A percentile compares a stretch with the other conserved stretches of the same genome.
Evolutionary conservation across 2,113 vertebrate genomes (phyloP).

Genomic region (Dunckerocampus dactyliophorus): DNA sequence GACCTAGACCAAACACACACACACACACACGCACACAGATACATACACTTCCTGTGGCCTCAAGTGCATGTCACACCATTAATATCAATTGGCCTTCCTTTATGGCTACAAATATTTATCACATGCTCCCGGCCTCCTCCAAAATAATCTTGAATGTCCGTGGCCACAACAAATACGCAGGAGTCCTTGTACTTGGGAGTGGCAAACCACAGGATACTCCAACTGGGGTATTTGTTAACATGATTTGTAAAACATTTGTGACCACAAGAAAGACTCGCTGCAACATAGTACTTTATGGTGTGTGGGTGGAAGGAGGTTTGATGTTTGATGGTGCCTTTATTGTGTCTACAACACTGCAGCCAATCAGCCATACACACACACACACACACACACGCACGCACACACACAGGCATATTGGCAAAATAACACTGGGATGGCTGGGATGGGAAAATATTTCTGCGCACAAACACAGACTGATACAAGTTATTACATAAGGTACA

Average conservation of each 20-base stretch:
- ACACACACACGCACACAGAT: conserved; percentile 26
- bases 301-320: conserved; percentile 41
- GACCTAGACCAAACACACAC: conserved; percentile 54
- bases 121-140: conserved; percentile 50
- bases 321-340: conserved; percentile 58
- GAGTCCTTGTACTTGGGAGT: conserved; percentile 41
- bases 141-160: conserved; percentile 39
- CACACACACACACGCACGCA: background rate
- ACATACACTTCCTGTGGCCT: conserved; percentile 48
- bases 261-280: conserved; percentile 26
- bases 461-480: background rate
- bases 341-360: conserved; percentile 57
- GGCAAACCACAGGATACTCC: conserved; percentile 48
- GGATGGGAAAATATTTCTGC: conserved; percentile 1
- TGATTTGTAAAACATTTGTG: conserved; percentile 59
- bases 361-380: conserved; percentile 30
- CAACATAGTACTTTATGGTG: conserved; percentile 14
- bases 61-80: conserved; percentile 51
- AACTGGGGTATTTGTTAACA: conserved; percentile 53
- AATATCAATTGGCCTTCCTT: conserved; percentile 66
- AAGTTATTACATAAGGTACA: background rate
- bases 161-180: conserved; percentile 61
- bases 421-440: conserved; percentile 23
- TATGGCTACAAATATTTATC: conserved; percentile 63
- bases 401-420: conserved; percentile 38